Conservation (phyloP, 2,797 vertebrate genomes). For the Eupleurogrammus muticus region DNA sequence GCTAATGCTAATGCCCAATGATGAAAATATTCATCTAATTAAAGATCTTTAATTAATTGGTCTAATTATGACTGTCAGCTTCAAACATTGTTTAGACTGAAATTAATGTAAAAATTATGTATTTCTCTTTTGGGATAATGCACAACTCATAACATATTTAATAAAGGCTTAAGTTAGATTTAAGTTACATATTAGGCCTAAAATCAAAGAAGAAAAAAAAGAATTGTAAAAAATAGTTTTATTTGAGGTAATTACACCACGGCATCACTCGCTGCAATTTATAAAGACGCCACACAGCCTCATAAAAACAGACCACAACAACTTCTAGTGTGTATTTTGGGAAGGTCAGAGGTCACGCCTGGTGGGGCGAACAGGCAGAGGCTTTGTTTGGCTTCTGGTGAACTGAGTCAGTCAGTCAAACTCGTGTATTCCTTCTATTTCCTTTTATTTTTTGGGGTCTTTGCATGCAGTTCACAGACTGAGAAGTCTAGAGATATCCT, state of each 20-base stretch:
- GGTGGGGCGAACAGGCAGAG: not conserved
- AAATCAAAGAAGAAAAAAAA: not conserved
- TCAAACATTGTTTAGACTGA: too few relatives aligned
- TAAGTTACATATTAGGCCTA: not conserved
- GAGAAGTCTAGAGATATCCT: slow-evolving; percentile 13
- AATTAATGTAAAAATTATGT: too few relatives aligned
- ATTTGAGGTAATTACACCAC: not conserved
- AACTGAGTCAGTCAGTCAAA: not conserved
- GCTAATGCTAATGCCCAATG: too few relatives aligned
- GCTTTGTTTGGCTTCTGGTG: not conserved
- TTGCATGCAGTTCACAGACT: not conserved
- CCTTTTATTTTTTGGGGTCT: not conserved
- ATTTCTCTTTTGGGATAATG: too few relatives aligned
- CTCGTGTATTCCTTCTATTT: not conserved
- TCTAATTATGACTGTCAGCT: too few relatives aligned
- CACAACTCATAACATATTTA: too few relatives aligned
- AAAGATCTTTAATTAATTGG: too few relatives aligned
- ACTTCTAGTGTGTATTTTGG: not conserved
- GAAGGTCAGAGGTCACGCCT: not conserved
- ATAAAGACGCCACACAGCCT: not conserved
- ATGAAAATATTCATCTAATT: too few relatives aligned
- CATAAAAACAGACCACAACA: not conserved
- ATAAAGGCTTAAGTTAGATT: too few relatives aligned
- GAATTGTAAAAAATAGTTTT: not conserved
- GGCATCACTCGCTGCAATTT: not conserved